Base-by-base conservation (phyloP, 1,140 invertebrate genomes). In the Lamellibrachia luymesi region DNA sequence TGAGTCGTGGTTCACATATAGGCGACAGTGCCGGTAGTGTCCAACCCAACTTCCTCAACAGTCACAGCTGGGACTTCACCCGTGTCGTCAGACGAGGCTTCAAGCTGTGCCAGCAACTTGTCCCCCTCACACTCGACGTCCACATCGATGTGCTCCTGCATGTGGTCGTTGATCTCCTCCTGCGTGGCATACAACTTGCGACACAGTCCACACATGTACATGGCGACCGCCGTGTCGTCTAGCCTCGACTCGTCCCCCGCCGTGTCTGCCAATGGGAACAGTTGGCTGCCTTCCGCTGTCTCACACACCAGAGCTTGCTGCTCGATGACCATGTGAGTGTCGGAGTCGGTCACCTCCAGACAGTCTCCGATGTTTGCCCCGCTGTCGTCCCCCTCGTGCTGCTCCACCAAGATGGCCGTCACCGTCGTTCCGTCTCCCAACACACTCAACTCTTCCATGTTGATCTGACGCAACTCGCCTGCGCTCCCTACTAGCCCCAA, bases 201-300 rank as follows among this genome's bases (percentile, higher is more conserved):
- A 92, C 92, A 92, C 50, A 92, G 50, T 51, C 92, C 92, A 52
- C 92, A 92, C 50, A 92, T 51, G 92, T 52, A 92, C 52, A 92
- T 92, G 49, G 49, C 92, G 25, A 64, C 50, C 50, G 92, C 50
- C 5, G 51, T 6, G 49, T 92, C 92, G 49, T 56, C 52, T 17
- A 38, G 49, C 25, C 10, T n/a, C 50, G 27, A 22, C 6, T 92
- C 91, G 10, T 50, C 50, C 2, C 8, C 13, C 50, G 92, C 17
- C 6, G 92, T 17, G 25, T 80, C 64, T 4, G 25, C 64, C 64
- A 80, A 17, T 13, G 51, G 50, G 10, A 64, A 52, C 50, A 51
- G 50, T 13, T 52, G 27, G 17, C 51, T 27, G 50, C 27, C 92
- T 5, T 50, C 52, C 10, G 27, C n/a, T 50, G 27, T 52, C 92